Conservation (phyloP, 2,797 vertebrate genomes). For the Microcaecilia unicolor region DNA sequence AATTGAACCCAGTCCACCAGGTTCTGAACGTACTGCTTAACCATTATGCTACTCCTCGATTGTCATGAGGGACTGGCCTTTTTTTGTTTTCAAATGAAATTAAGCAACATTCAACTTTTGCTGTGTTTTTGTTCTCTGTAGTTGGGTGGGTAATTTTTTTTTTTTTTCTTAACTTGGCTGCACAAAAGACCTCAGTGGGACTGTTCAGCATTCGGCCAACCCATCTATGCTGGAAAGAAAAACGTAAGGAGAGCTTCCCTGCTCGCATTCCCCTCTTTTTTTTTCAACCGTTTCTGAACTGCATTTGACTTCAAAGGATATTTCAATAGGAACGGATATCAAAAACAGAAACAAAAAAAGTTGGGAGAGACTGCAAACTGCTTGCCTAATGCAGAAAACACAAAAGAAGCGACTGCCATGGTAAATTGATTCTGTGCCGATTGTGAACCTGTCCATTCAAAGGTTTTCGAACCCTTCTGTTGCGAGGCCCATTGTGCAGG, state of each 20-base stretch:
- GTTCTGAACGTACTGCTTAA: no score
- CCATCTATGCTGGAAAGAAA: constrained; percentile 1
- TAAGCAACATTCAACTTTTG: no score
- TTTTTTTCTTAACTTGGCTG: neutral
- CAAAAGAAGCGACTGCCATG: constrained; percentile 35
- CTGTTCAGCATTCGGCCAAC: constrained; percentile 5
- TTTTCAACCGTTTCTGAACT: constrained; percentile 6
- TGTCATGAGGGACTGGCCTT: no score
- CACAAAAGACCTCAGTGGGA: constrained; percentile 3
- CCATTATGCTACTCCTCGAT: no score
- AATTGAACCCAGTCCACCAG: no score
- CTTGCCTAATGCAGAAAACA: constrained; percentile 30
- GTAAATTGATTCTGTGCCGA: constrained; percentile 50
- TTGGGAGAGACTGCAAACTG: constrained; percentile 20
- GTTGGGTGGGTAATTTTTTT: no score
- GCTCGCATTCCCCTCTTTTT: neutral
- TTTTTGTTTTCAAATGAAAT: no score
- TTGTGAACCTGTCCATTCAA: constrained; percentile 29
- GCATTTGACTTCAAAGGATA: constrained; percentile 11
- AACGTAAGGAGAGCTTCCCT: neutral
- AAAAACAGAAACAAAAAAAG: constrained; percentile 6
- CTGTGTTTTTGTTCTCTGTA: no score
- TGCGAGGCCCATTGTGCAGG: constrained; percentile 41
- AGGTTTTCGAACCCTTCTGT: constrained; percentile 36
- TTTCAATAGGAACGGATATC: constrained; percentile 25